Evolutionary conservation across 2,113 vertebrate species (phyloP).

Genomic region (Psittacula cyanocephala): DNA sequence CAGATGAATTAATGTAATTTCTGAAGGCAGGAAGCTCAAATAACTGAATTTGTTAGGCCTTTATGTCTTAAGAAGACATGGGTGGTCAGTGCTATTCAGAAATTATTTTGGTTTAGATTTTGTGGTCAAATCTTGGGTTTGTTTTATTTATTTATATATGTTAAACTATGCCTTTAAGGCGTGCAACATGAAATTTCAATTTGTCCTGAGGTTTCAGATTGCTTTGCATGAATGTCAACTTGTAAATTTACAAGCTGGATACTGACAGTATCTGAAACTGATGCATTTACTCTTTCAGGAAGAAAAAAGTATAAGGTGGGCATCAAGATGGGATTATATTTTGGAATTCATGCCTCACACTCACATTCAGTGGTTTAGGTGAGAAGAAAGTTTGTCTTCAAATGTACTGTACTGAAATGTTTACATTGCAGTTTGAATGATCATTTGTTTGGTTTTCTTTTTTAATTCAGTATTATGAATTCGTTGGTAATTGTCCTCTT

Average conservation of each 20-base stretch:
- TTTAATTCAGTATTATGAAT: constrained; percentile 91
- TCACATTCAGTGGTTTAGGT: constrained; percentile 99
- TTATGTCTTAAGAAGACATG: background rate
- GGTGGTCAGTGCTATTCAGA: background rate
- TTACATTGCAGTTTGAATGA: background rate
- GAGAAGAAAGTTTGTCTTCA: constrained; percentile 29
- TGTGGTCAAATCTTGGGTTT: background rate
- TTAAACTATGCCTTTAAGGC: background rate
- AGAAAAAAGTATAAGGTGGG: constrained; percentile 90
- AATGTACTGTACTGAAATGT: background rate
- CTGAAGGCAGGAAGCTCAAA: background rate
- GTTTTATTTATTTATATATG: background rate
- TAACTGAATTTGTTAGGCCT: background rate
- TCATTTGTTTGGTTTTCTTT: background rate
- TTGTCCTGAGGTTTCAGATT: background rate
- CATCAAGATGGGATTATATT: constrained; percentile 98
- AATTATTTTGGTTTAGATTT: background rate
- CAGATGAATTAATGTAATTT: background rate
- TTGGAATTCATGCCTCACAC: constrained; percentile 98
- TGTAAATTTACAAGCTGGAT: background rate
- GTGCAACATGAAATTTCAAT: background rate
- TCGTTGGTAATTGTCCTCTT: constrained; percentile 98
- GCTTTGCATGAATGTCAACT: background rate
- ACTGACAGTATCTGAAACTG: background rate
- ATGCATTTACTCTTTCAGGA: constrained; percentile 71